These are phyloP conservation scores for Lasioglossum baleicum DNA, from an alignment of 1,140 invertebrate genomes.

Conservation along the genomic window DNA sequence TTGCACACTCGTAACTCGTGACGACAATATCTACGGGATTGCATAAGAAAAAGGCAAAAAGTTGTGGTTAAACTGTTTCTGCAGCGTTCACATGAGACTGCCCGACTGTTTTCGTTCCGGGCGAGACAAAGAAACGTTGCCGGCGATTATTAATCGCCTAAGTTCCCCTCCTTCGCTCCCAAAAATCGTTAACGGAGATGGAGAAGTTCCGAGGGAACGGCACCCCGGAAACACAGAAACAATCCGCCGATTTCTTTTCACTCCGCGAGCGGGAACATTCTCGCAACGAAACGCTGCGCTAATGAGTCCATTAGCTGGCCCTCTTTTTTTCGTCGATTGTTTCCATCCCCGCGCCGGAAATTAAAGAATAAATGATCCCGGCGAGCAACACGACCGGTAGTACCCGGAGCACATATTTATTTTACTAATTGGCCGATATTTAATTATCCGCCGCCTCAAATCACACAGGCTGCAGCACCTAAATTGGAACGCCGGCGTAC, in stretches of 20 bases:
- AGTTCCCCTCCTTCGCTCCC: constrained; percentile 43
- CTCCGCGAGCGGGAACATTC: not conserved
- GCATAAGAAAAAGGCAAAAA: too few species aligned
- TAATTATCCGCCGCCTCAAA: not conserved
- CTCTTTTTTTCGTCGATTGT: not conserved
- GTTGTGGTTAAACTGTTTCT: too few species aligned
- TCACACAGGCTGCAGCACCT: not conserved
- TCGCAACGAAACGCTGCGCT: not conserved
- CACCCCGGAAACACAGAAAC: not conserved
- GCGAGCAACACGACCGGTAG: not conserved
- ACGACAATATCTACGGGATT: too few species aligned
- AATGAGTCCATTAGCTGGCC: not conserved
- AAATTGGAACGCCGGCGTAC: not conserved
- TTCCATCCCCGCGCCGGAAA: not conserved
- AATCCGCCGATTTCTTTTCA: not conserved
- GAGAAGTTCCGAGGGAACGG: not conserved
- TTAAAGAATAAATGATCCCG: not conserved
- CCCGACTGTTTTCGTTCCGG: constrained; percentile 12
- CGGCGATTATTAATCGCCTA: constrained; percentile 53
- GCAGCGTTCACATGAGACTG: too few species aligned
- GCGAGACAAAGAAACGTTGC: constrained; percentile 36
- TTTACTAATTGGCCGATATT: not conserved
- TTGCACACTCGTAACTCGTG: too few species aligned
- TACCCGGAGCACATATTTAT: not conserved
- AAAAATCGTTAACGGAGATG: constrained; percentile 22